phyloP scores from a whole-genome alignment of 2,113 vertebrate species.

The Kobus ellipsiprymnus region DNA sequence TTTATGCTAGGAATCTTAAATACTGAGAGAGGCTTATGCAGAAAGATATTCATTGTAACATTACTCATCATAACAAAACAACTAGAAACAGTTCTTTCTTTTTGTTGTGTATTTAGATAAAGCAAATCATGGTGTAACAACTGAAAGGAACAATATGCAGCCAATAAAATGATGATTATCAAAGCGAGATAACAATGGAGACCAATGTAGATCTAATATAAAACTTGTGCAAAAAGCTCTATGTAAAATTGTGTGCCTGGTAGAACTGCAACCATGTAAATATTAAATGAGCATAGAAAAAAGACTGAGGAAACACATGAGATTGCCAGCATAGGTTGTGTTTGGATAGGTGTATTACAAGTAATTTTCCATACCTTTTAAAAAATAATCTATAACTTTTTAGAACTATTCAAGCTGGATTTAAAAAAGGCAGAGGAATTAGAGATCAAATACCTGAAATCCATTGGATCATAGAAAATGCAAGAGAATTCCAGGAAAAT shows the following conservation, averaged over 20 bases:
- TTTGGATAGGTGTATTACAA: background rate
- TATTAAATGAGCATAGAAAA: background rate
- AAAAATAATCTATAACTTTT: background rate
- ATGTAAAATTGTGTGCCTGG: background rate
- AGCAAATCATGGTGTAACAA: background rate
- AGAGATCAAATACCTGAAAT: background rate
- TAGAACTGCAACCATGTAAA: background rate
- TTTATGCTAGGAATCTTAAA: background rate
- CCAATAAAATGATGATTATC: background rate
- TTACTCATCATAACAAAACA: background rate
- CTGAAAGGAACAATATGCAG: background rate
- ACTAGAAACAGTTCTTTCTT: background rate
- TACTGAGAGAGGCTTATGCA: background rate
- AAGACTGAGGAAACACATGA: background rate
- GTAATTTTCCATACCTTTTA: background rate
- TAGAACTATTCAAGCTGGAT: background rate
- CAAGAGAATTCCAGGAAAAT: background rate
- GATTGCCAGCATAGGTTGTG: background rate
- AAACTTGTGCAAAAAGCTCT: background rate
- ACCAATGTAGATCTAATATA: background rate
- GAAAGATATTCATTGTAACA: background rate
- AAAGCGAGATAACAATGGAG: background rate
- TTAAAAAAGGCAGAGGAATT: background rate
- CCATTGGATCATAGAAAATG: background rate
- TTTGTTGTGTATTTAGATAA: conserved; percentile 16